Base-by-base conservation (phyloP, 2,113 vertebrate genomes). In the Seriola aureovittata region DNA sequence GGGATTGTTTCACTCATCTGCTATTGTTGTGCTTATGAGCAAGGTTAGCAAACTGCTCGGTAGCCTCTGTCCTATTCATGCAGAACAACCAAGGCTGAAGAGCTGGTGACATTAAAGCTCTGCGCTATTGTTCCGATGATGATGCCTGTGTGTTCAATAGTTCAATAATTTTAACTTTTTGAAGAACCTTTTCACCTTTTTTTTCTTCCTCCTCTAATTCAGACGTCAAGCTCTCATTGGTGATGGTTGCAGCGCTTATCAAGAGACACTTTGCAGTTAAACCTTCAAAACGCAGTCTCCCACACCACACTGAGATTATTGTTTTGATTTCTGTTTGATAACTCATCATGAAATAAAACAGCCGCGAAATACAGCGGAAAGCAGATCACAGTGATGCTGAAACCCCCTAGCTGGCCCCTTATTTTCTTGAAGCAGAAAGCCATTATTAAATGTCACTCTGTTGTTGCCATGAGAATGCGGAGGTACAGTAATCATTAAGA, bases 361-460 rank as follows among this genome's bases (percentile, higher is more conserved):
- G 34, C 32, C 3, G 50, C 36, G 12, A 8, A 70, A 72, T 17
- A 32, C 14, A 23, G 13, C 16, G 12, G 6, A 11, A 76, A 63
- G 32, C 5, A 29, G 58, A 87, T 84, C 70, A 88, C 40, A 59
- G 58, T 50, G 7, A 54, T 57, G 29, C 75, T 71, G 32, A 32
- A 16, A 48, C 21, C 21, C 64, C 40, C 19, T n/a, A 3, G 9
- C 66, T 52, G 25, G 67, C 60, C 58, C 73, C 29, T 42, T 29
- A n/a, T 81, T 78, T 71, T 54, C 67, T 65, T 71, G 48, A 71
- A 70, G 21, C 74, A 48, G 59, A 78, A 86, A 75, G 58, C 42
- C 54, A 48, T 87, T 77, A 87, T 79, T 60, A 85, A 87, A 88
- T 86, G 87, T 86, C 50, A 85, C 75, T 85, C 78, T 83, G 75